Percentiles rank a stretch among this genome's conserved stretches.
Conservation (phyloP, 1,140 invertebrate species). For the Xylocopa sonorina region DNA sequence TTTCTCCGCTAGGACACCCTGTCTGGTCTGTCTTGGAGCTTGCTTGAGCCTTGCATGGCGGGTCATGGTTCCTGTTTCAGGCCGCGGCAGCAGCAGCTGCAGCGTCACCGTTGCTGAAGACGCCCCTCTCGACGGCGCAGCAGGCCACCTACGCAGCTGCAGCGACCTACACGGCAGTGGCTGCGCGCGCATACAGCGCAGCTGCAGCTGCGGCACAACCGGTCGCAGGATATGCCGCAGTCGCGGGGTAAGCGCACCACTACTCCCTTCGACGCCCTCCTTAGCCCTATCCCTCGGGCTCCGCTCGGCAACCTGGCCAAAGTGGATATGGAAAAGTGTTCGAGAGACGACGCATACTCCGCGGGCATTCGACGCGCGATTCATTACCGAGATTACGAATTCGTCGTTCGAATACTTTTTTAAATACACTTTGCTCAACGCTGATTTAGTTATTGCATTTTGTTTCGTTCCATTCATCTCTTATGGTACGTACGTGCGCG, state of each 20-base stretch:
- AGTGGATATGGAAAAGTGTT: too few relatives aligned
- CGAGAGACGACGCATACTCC: too few relatives aligned
- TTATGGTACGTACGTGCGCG: too few relatives aligned
- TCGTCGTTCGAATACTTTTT: too few relatives aligned
- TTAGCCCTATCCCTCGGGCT: constrained; percentile 35
- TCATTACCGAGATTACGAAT: too few relatives aligned
- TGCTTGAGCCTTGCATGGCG: constrained; percentile 83
- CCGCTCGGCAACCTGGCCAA: background rate
- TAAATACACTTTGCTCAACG: too few relatives aligned
- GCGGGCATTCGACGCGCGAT: too few relatives aligned
- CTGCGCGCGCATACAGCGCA: constrained; percentile 87
- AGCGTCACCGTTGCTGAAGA: constrained; percentile 87
- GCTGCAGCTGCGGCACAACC: constrained; percentile 87
- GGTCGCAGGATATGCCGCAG: constrained; percentile 85
- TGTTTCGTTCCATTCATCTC: too few relatives aligned
- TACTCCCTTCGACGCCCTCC: constrained; percentile 20
- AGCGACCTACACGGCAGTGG: constrained; percentile 91
- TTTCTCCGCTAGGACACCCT: constrained; percentile 59
- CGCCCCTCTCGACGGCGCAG: constrained; percentile 86
- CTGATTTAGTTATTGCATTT: background rate
- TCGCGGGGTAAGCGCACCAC: constrained; percentile 85
- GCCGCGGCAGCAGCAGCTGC: constrained; percentile 86
- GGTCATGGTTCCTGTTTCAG: constrained; percentile 83
- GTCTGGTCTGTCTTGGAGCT: constrained; percentile 71
- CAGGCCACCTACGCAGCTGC: constrained; percentile 91